A percentile compares a stretch with the other conserved stretches of the same genome.
phyloP scores from a whole-genome alignment of 2,888 invertebrate genomes.

The Xanthia togata region DNA sequence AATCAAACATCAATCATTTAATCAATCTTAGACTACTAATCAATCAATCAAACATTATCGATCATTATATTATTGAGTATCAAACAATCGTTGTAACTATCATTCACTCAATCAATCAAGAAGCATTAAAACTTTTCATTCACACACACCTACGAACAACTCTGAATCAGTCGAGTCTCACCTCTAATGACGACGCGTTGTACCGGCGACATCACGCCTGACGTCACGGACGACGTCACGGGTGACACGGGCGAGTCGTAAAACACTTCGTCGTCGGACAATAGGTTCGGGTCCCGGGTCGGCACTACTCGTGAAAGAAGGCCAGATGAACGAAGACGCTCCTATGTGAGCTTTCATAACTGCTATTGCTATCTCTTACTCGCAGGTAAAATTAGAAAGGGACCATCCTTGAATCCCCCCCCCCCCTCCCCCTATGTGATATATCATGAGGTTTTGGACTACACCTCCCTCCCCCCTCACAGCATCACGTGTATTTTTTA shows the following conservation, averaged over 20 bases:
- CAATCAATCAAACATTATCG: background rate
- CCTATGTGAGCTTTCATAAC: background rate
- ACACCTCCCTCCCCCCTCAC: too few species aligned
- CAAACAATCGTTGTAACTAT: background rate
- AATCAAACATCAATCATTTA: background rate
- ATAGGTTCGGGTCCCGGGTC: slow-evolving; percentile 78
- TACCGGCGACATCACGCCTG: slow-evolving; percentile 71
- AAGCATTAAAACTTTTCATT: background rate
- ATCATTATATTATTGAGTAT: background rate
- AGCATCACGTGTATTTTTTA: too few species aligned
- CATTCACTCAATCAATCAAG: background rate
- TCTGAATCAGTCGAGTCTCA: slow-evolving; percentile 39
- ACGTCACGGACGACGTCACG: slow-evolving; percentile 67
- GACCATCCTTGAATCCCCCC: background rate
- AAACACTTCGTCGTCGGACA: slow-evolving; percentile 87
- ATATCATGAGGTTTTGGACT: background rate
- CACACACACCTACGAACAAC: background rate
- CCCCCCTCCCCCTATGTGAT: background rate
- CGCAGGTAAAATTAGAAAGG: background rate
- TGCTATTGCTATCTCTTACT: background rate
- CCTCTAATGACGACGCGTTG: slow-evolving; percentile 64
- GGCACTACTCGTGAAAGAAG: slow-evolving; percentile 36
- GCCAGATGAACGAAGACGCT: slow-evolving; percentile 21
- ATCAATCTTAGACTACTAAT: background rate
- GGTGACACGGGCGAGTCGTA: slow-evolving; percentile 78